Evolutionary conservation across 2,888 invertebrate genomes (phyloP).

Genomic region (Autographa gamma): DNA sequence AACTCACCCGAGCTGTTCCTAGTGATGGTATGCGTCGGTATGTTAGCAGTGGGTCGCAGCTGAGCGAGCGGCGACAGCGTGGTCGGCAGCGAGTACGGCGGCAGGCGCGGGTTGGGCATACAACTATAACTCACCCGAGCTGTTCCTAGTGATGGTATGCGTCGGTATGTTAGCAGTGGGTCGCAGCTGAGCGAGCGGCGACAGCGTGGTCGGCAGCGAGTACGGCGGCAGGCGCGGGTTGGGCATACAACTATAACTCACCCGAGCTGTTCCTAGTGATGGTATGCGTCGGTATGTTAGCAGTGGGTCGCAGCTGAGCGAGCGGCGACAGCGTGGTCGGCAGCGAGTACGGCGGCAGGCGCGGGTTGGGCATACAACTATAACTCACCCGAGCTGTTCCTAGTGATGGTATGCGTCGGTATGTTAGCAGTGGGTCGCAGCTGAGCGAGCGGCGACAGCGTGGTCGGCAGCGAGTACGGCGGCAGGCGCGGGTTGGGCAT

Average conservation of each 20-base stretch:
- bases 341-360: conserved; percentile 96
- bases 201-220: conserved; percentile 94
- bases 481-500: conserved; percentile 97
- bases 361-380: conserved; percentile 97
- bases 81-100: conserved; percentile 96
- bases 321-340: conserved; percentile 94
- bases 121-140: conserved; percentile 87
- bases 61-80: conserved; percentile 95
- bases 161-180: conserved; percentile 88
- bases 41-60: conserved; percentile 91
- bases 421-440: conserved; percentile 91
- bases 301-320: conserved; percentile 94
- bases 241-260: no score
- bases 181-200: conserved; percentile 96
- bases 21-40: conserved; percentile 85
- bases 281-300: conserved; percentile 85
- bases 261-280: conserved; percentile 87
- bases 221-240: conserved; percentile 98
- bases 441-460: conserved; percentile 95
- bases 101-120: conserved; percentile 96
- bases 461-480: conserved; percentile 96
- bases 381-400: conserved; percentile 86
- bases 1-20: conserved; percentile 86
- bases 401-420: conserved; percentile 84
- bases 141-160: conserved; percentile 84